Conservation (phyloP, 2,888 invertebrate genomes). For the Tillus elongatus region DNA sequence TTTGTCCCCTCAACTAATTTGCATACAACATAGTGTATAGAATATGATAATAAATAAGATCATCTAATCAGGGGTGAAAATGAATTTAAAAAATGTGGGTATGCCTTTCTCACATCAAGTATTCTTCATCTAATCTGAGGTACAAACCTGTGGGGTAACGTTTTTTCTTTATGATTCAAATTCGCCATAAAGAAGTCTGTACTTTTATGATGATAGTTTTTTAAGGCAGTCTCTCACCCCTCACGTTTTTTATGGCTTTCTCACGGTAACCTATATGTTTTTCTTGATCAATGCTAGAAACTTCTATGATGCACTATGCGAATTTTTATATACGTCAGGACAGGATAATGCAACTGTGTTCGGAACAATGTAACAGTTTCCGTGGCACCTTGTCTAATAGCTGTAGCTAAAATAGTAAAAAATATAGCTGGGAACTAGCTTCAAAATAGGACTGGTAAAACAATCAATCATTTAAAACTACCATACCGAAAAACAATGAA, state of each 20-base stretch:
- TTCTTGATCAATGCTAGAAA: slow-evolving; percentile 21
- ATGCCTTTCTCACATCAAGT: slow-evolving; percentile 29
- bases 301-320: too few species aligned
- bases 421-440: too few species aligned
- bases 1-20: not conserved
- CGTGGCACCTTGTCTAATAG: too few species aligned
- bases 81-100: slow-evolving; percentile 18
- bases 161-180: slow-evolving; percentile 29
- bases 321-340: too few species aligned
- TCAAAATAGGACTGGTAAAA: too few species aligned
- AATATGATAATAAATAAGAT: slow-evolving; percentile 27
- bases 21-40: not conserved
- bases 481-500: too few species aligned
- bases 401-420: too few species aligned
- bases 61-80: slow-evolving; percentile 29
- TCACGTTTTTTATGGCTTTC: slow-evolving; percentile 26
- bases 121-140: slow-evolving; percentile 14
- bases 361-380: too few species aligned
- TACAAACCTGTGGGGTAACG: slow-evolving; percentile 23
- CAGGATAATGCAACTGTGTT: too few species aligned
- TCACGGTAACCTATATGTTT: slow-evolving; percentile 30
- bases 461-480: too few species aligned
- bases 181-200: slow-evolving; percentile 30
- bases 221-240: slow-evolving; percentile 13
- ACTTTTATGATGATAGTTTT: slow-evolving; percentile 22